Evolutionary conservation across 2,888 invertebrate species (phyloP), one percentile per base, ranked within the genome.

Genomic region (Carabus problematicus): DNA sequence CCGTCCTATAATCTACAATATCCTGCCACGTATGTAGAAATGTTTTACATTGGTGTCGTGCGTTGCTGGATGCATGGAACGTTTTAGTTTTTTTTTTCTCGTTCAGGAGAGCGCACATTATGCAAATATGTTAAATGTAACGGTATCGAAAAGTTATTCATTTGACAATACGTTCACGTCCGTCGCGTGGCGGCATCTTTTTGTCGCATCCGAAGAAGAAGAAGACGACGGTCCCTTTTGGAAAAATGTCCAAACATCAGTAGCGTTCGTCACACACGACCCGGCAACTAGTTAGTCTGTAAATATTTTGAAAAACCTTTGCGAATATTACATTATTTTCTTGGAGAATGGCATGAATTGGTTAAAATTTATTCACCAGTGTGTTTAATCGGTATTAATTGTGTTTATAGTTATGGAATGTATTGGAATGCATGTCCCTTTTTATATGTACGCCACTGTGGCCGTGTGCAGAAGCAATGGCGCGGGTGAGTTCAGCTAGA

Each of bases 91-190:
- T 52, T 52, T 52, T 14, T 52, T 52, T 16, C 8, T 19, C 16
- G 49, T 52, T 52, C 52, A 1, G 18, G 4, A 47, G 39, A 62
- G 18, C 61, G 18, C n/a, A 55, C 45, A 69, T 69, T 69, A 69
- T 69, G 69, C 69, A 69, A 69, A 69, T 69, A 55, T 56, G 45
- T 55, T 69, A 69, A 69, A 69, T 69, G 60, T 61, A 60, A 68
- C 68, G 47, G 67, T 69, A 69, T 69, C 62, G 61, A 62, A 52
- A 69, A 69, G 55, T 82, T 82, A 82, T 82, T 81, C 82, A 81
- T 82, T 82, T 82, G 80, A 81, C 81, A 82, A 82, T 82, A 81
- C 82, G 81, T 81, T 82, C 82, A 82, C 82, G 82, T 82, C 39
- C 62, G 52, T 40, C 52, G 39, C 45, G 29, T 47, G 40, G 52